Percentiles rank a stretch among this genome's conserved stretches.
Evolutionary conservation across 2,888 invertebrate species (phyloP).

Genomic region (Agrotis puta): DNA sequence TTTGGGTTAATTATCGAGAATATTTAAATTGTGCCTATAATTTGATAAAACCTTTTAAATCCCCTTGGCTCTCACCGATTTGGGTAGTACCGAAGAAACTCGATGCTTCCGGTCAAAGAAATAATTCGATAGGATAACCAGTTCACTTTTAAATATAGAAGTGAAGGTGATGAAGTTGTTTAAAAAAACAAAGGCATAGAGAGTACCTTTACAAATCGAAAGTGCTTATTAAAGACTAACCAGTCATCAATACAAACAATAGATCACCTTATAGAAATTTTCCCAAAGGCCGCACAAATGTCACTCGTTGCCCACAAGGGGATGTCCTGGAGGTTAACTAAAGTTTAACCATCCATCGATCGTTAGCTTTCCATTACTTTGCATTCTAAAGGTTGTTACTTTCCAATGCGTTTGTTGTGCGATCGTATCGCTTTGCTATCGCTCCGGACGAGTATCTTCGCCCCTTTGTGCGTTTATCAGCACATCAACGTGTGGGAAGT

Average conservation of each 20-base stretch:
- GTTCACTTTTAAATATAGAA: not conserved
- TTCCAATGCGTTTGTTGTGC: constrained; percentile 81
- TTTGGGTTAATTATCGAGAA: not conserved
- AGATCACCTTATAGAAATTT: constrained; percentile 63
- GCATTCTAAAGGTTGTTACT: constrained; percentile 79
- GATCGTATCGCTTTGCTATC: constrained; percentile 78
- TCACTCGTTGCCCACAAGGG: constrained; percentile 56
- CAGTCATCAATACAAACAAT: constrained; percentile 64
- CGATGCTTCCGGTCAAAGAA: too few relatives aligned
- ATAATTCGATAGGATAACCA: not conserved
- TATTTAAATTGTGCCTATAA: not conserved
- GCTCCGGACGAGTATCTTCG: constrained; percentile 76
- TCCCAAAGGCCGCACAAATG: constrained; percentile 61
- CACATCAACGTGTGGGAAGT: constrained; percentile 74
- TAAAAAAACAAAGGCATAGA: not conserved
- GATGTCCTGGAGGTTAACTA: constrained; percentile 67
- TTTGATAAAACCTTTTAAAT: too few relatives aligned
- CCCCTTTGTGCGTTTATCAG: constrained; percentile 80
- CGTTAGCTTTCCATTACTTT: constrained; percentile 79
- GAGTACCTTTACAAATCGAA: constrained; percentile 28
- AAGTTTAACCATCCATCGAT: constrained; percentile 70
- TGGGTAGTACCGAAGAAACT: too few relatives aligned
- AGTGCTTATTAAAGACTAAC: constrained; percentile 39
- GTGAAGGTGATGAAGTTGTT: not conserved
- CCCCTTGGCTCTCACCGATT: too few relatives aligned